Base-by-base conservation (phyloP, 1,140 invertebrate species). In the Drosophila tropicalis region DNA sequence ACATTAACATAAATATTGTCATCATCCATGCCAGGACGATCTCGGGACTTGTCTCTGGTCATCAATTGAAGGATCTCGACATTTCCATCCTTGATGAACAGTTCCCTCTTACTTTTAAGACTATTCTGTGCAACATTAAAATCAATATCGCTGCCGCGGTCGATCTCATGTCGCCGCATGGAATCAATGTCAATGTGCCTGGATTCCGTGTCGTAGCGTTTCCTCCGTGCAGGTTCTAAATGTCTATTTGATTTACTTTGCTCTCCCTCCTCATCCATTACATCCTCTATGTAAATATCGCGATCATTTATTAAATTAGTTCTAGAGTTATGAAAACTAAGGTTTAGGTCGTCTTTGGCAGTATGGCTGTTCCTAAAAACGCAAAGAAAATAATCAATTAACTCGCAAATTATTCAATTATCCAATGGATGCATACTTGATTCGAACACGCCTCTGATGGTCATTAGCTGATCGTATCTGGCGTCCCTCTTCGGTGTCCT, bases 1-100 rank as follows among this genome's bases (percentile, higher is more conserved):
- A 94, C 87, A 80, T 94, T 94, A 7, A 94, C 94, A 72, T 94
- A 93, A 39, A 94, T 92, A 78, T 94, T 94, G 73, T 95, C 95
- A n/a, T 91, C 90, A 25, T 91, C 90, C 32, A 83, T 62, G 12
- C 55, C 69, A 7, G 73, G 15, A 0, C 70, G 67, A 13, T 91
- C 85, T 0, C 77, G 70, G 0, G 72, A 87, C 32, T 92, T 91
- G 10, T 95, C 96, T 81, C 96, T 93, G 0, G 96, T 96, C 29
- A 96, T 95, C n/a, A 97, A 92, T 71, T 96, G 93, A 51, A 97
- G 92, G 58, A 97, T 96, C 93, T 97, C 96, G 1, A 96, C 95
- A 79, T 96, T 96, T 0, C 96, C 96, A 82, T 97, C 96, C 80
- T 96, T 94, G 22, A 96, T 96, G 83, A 96, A 97, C 77, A 95